Evolutionary conservation across 2,888 invertebrate genomes (phyloP).

Genomic region (Beris chalybata): DNA sequence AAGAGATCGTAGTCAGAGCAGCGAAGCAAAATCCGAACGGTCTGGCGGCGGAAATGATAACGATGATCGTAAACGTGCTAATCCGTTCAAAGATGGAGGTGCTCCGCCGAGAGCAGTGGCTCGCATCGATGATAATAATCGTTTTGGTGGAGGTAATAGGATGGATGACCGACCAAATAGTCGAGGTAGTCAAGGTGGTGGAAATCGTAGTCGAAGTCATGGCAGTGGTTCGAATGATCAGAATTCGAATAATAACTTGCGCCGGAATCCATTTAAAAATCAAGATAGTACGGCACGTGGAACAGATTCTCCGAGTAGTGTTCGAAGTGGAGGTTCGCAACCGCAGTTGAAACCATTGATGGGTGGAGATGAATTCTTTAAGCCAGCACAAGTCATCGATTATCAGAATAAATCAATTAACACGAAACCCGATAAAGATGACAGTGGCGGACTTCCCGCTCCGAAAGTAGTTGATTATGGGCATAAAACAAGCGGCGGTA

Average conservation of each 20-base stretch:
- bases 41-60: slow-evolving; percentile 26
- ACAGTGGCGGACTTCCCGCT: slow-evolving; percentile 59
- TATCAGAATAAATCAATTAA: slow-evolving; percentile 65
- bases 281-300: slow-evolving; percentile 19
- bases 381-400: slow-evolving; percentile 67
- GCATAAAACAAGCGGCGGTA: slow-evolving; percentile 59
- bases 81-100: slow-evolving; percentile 15
- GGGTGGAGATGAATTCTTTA: slow-evolving; percentile 57
- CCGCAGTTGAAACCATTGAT: not conserved
- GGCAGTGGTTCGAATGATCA: slow-evolving; percentile 1
- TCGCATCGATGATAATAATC: slow-evolving; percentile 19
- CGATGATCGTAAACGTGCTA: slow-evolving; percentile 28
- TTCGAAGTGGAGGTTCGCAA: not conserved
- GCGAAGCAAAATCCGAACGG: slow-evolving; percentile 6
- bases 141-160: slow-evolving; percentile 36
- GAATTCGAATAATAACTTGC: slow-evolving; percentile 23
- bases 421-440: slow-evolving; percentile 21
- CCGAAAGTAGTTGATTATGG: slow-evolving; percentile 70
- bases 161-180: slow-evolving; percentile 38
- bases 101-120: slow-evolving; percentile 5
- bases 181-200: slow-evolving; percentile 30
- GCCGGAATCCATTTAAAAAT: slow-evolving; percentile 25
- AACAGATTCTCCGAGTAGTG: not conserved
- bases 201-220: slow-evolving; percentile 33
- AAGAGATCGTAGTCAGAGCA: slow-evolving; percentile 22